Evolutionary conservation across 2,888 invertebrate species (phyloP), one percentile per base, ranked within the genome.

Genomic region (Papilio protenor): DNA sequence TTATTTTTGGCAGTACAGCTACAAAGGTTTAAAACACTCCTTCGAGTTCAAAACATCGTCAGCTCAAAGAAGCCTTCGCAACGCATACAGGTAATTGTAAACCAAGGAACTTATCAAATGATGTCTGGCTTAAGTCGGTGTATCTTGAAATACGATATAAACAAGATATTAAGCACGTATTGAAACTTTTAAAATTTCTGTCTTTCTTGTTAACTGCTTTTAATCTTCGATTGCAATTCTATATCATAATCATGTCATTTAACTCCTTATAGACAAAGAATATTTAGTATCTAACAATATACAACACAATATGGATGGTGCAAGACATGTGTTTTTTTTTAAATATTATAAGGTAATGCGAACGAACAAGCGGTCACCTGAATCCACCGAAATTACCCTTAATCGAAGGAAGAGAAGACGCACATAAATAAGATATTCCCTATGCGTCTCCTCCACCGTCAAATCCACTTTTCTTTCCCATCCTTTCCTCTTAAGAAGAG

Each of bases 21-120:
- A 61, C 16, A 27, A 47, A 64, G 45, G 23, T 18, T 27, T 52
- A 55, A 71, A 21, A 12, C 18, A 10, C 27, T 55, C 18, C 52
- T 71, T 52, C 12, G 6, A 14, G 27, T 76, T 27, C 10, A 14
- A 27, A n/a, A 61, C 55, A 18, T 27, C 73, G 40, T 55, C 52
- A 55, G 76, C 61, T 73, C 66, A 73, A 27, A 52, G 76, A 77
- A 77, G 72, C 77, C 77, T 0, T 23, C 18, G 52, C 40, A 66
- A 61, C 18, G 47, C 27, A 5, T 21, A 1, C 55, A 59, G 12
- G 61, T 23, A 77, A 77, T 45, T 66, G 33, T 21, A 73, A 57
- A 77, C 77, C 77, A 45, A 40, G 57, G 66, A 77, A 77, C 73
- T 77, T 66, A 64, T 73, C 73, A 61, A 73, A 27, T 73, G 66